These are phyloP conservation scores for Branchellion lobata DNA, from an alignment of 2,888 invertebrate species.

Conservation along the genomic window DNA sequence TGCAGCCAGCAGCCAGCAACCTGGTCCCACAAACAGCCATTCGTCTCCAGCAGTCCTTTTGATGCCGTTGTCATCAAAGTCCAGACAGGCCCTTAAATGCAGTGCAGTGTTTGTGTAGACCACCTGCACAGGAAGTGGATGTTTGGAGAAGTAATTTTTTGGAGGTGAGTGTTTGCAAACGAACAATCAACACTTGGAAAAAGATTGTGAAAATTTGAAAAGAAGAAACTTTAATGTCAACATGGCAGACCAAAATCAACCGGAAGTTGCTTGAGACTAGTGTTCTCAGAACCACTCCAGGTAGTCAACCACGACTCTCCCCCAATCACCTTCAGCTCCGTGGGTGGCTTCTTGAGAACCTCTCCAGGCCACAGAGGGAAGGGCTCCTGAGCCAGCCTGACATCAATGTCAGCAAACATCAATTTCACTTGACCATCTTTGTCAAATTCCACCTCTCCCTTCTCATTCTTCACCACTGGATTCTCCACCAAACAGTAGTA, in stretches of 20 bases:
- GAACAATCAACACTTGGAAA: too few species aligned
- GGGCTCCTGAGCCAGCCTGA: conserved; percentile 64
- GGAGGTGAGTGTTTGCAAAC: too few species aligned
- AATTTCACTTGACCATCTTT: conserved; percentile 62
- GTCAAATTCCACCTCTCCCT: conserved; percentile 59
- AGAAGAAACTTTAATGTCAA: too few species aligned
- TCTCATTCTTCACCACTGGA: conserved; percentile 61
- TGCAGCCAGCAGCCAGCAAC: too few species aligned
- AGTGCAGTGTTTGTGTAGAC: conserved; percentile 64
- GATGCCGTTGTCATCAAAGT: conserved; percentile 60
- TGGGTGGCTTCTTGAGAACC: conserved; percentile 52
- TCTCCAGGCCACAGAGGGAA: conserved; percentile 66
- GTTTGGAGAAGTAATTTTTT: too few species aligned
- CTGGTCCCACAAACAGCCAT: conserved; percentile 64
- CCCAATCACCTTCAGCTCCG: conserved; percentile 49
- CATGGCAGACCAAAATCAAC: too few species aligned
- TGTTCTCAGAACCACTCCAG: too few species aligned
- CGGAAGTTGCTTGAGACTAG: too few species aligned
- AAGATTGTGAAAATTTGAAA: too few species aligned
- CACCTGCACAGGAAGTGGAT: conserved; percentile 53
- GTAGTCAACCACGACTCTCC: too few species aligned
- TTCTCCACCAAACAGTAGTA: conserved; percentile 65
- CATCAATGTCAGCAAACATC: conserved; percentile 64
- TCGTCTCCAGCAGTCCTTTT: conserved; percentile 64
- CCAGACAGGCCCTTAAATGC: conserved; percentile 62